phyloP scores from a whole-genome alignment of 2,888 invertebrate genomes.

The Sabatieria punctata region DNA sequence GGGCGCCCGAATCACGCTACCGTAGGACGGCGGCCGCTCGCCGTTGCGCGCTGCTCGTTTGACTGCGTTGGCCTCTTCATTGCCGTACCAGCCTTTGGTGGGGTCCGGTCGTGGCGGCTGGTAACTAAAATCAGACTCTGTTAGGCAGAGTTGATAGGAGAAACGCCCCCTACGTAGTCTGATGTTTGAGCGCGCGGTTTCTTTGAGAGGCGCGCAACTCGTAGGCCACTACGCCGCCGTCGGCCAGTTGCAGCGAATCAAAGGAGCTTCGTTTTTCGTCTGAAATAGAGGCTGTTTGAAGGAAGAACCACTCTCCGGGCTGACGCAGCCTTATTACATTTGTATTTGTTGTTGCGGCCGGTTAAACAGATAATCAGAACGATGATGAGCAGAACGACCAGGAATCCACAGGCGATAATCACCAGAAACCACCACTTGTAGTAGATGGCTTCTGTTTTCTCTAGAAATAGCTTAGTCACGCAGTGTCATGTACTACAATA shows the following conservation, averaged over 20 bases:
- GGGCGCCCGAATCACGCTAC: neutral
- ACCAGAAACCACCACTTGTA: conserved; percentile 40
- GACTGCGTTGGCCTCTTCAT: neutral
- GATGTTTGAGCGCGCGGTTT: neutral
- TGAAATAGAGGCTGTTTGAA: conserved; percentile 5
- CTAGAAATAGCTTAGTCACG: too few species aligned
- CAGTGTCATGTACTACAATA: too few species aligned
- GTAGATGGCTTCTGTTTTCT: conserved; percentile 38
- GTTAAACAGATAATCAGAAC: conserved; percentile 33
- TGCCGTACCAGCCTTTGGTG: neutral
- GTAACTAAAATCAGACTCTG: too few species aligned
- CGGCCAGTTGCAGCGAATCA: conserved; percentile 26
- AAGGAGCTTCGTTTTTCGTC: conserved; percentile 18
- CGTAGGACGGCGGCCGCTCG: neutral
- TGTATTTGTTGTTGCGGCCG: conserved; percentile 15
- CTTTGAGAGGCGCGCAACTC: conserved; percentile 15
- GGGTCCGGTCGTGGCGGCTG: conserved; percentile 6
- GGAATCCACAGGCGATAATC: conserved; percentile 35
- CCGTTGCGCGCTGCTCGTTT: too few species aligned
- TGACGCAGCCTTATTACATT: too few species aligned
- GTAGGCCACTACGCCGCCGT: conserved; percentile 24
- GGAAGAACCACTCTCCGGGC: too few species aligned
- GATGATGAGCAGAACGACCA: conserved; percentile 35
- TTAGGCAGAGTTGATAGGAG: too few species aligned
- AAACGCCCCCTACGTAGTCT: neutral